Evolutionary conservation across 2,113 vertebrate genomes (phyloP).

Genomic region (Cottus gobio): DNA sequence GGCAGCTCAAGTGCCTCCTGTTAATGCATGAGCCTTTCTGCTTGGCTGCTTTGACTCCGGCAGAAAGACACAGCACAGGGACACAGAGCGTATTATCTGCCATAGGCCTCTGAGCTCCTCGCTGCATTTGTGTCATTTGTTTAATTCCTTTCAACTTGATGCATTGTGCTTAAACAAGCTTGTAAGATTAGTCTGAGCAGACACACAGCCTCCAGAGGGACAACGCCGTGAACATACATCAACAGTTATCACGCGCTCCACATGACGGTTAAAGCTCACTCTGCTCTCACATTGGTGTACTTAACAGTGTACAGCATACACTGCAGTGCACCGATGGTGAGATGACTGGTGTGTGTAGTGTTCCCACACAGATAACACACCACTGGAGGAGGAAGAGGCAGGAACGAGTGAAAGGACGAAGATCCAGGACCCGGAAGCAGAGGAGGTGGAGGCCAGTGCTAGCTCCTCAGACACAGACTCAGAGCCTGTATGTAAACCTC

Average conservation of each 20-base stretch:
- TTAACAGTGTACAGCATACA: too few species aligned
- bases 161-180: constrained; percentile 28
- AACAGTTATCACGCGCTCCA: neutral
- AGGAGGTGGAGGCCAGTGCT: neutral
- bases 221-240: constrained; percentile 11
- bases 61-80: constrained; percentile 7
- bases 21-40: constrained; percentile 43
- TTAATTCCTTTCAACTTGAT: constrained; percentile 14
- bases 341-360: constrained; percentile 24
- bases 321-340: neutral
- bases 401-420: neutral
- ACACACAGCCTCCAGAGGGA: neutral
- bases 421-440: constrained; percentile 14
- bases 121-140: constrained; percentile 11
- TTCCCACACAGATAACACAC: constrained; percentile 3
- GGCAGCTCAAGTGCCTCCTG: constrained; percentile 32
- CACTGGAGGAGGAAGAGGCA: neutral
- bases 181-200: constrained; percentile 18
- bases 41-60: constrained; percentile 32
- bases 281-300: neutral
- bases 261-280: neutral
- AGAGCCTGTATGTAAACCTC: constrained; percentile 43
- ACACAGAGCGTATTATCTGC: constrained; percentile 25
- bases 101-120: constrained; percentile 14
- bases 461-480: neutral